Percentiles rank a stretch among this genome's conserved stretches.
phyloP scores from a whole-genome alignment of 1,140 invertebrate species.

The Pemphigus obesinymphae region DNA sequence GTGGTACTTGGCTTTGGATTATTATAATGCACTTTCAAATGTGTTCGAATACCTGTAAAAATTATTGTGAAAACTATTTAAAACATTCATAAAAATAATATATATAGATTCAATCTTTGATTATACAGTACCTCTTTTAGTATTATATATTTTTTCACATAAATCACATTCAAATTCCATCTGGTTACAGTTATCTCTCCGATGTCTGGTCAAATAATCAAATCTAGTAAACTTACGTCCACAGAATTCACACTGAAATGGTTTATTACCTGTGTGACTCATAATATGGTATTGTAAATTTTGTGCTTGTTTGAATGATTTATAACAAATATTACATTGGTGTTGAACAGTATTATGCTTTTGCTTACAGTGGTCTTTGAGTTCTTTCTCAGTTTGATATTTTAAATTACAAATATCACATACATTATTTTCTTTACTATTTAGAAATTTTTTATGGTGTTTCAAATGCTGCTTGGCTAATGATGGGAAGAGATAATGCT shows the following conservation, averaged over 20 bases:
- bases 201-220: slow-evolving; percentile 21
- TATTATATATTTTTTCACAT: slow-evolving; percentile 32
- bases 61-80: not conserved
- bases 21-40: slow-evolving; percentile 33
- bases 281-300: slow-evolving; percentile 90
- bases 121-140: slow-evolving; percentile 22
- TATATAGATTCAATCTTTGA: too few relatives aligned
- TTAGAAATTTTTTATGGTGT: slow-evolving; percentile 13
- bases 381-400: slow-evolving; percentile 3
- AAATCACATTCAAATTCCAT: slow-evolving; percentile 37
- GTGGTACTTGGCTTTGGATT: slow-evolving; percentile 14
- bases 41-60: slow-evolving; percentile 22
- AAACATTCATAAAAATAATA: not conserved
- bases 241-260: slow-evolving; percentile 81
- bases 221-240: slow-evolving; percentile 75
- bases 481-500: slow-evolving; percentile 11
- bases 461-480: slow-evolving; percentile 19
- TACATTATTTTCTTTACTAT: not conserved
- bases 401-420: not conserved
- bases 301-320: slow-evolving; percentile 88
- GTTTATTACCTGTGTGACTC: slow-evolving; percentile 79
- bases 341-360: slow-evolving; percentile 55
- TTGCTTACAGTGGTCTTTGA: slow-evolving; percentile 1
- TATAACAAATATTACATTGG: slow-evolving; percentile 91
- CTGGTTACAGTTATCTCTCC: slow-evolving; percentile 11